Conservation (phyloP, 2,797 vertebrate genomes). For the Oreochromis mossambicus region DNA sequence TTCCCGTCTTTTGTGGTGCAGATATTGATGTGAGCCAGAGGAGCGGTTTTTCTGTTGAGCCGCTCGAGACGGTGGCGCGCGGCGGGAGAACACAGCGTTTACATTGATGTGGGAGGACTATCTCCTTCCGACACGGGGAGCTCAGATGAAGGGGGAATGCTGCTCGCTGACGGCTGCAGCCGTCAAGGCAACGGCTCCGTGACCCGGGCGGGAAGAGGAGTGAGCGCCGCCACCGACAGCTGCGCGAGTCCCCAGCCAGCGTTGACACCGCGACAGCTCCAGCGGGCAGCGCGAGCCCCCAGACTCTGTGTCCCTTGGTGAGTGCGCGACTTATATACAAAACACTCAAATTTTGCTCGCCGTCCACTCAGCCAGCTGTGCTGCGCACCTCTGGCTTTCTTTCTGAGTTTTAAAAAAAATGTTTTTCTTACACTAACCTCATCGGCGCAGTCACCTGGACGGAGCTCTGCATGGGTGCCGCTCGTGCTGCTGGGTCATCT, state of each 20-base stretch:
- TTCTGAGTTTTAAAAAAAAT: conserved; percentile 5
- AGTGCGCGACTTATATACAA: conserved; percentile 71
- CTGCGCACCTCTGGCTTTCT: conserved; percentile 65
- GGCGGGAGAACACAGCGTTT: conserved; percentile 37
- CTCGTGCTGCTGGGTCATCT: conserved; percentile 51
- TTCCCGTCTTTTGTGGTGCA: conserved; percentile 57
- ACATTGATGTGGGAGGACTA: conserved; percentile 51
- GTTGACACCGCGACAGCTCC: conserved; percentile 58
- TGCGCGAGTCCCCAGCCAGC: conserved; percentile 49
- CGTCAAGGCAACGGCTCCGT: conserved; percentile 73
- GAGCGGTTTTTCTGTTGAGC: conserved; percentile 47
- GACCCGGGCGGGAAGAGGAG: conserved; percentile 71
- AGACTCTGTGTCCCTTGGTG: conserved; percentile 65
- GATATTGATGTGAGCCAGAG: conserved; percentile 65
- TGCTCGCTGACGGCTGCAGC: conserved; percentile 76
- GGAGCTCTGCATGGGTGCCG: conserved; percentile 38
- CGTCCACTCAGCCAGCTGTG: conserved; percentile 64
- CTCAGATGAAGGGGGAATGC: conserved; percentile 74
- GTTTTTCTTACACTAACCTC: conserved; percentile 55
- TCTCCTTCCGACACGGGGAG: conserved; percentile 48
- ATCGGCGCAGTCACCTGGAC: conserved; percentile 49
- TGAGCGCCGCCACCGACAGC: conserved; percentile 27
- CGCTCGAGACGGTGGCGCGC: conserved; percentile 47
- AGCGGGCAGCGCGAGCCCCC: conserved; percentile 50
- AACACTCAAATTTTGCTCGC: conserved; percentile 47